Evolutionary conservation across 64 coral and sea anemone species (phyloP), one percentile per base, ranked within the genome.

Genomic region (Pocillopora damicornis): DNA sequence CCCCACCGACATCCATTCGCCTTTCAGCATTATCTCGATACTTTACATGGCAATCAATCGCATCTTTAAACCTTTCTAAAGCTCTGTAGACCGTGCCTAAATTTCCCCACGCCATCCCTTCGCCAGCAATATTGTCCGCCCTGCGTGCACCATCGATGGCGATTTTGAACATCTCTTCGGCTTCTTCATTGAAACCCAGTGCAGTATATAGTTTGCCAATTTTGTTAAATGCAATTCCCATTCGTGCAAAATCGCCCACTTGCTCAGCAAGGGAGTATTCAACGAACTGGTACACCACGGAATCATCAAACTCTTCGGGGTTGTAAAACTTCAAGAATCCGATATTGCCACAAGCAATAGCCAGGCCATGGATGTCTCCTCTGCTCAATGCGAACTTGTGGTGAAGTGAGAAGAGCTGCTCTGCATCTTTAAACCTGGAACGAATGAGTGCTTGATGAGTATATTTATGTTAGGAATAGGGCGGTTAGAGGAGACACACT

Each of bases 281-380:
- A 37, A 88, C 58, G 75, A 67, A 64, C 71, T 93, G 91, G 75
- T 77, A 88, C 11, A 93, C 79, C 35, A 93, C 79, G 3, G 91
- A 93, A 56, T 67, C 56, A 15, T 92, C 78, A 37, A 68, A 65
- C 25, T 92, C 91, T 13, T 82, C 71, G 15, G 91, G 91, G 37
- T 92, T 88, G 63, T 92, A 92, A 58, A 92, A 92, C 76, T 88
- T 92, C 71, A 92, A 81, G 81, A 92, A 92, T 13, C 91, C 91
- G 22, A 92, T 87, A 65, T 92, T 92, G 22, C 91, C 91, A 22
- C 88, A 61, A 2, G 91, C 65, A 13, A 92, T 87, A 4, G 91
- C 86, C 9, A 83, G 30, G 23, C 86, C 91, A 26, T 88, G 78
- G 3, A 82, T 69, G 23, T 92, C 91, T 82, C 86, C 91, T 13